Evolutionary conservation across 2,888 invertebrate species (phyloP).

Genomic region (Bhutanitis thaidina): DNA sequence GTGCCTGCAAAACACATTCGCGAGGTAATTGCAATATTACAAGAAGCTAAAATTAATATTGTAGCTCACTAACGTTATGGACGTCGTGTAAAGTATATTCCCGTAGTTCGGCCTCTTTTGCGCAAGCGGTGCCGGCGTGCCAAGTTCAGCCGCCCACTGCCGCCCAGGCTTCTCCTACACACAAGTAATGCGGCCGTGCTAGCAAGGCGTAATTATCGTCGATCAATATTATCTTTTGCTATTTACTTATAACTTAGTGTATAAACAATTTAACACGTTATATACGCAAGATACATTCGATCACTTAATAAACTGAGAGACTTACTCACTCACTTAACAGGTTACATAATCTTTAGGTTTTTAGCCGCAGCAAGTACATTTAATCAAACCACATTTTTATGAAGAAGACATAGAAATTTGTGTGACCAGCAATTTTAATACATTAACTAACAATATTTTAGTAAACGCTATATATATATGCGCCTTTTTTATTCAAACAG

Average conservation of each 20-base stretch:
- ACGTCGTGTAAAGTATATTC: constrained; percentile 25
- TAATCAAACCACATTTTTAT: too few relatives aligned
- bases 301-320: too few relatives aligned
- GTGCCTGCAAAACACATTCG: neutral
- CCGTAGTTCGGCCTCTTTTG: constrained; percentile 54
- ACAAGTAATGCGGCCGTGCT: neutral
- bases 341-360: too few relatives aligned
- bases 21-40: constrained; percentile 2
- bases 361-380: too few relatives aligned
- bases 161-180: constrained; percentile 58
- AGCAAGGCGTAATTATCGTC: constrained; percentile 15
- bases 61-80: constrained; percentile 22
- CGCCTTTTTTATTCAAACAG: neutral
- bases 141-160: constrained; percentile 65
- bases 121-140: constrained; percentile 51
- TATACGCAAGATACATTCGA: too few relatives aligned
- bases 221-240: neutral
- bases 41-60: constrained; percentile 19
- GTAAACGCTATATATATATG: too few relatives aligned
- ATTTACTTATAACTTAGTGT: neutral
- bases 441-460: too few relatives aligned
- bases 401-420: too few relatives aligned
- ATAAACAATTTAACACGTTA: too few relatives aligned
- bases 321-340: too few relatives aligned
- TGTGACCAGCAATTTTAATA: too few relatives aligned